Percentiles rank a stretch among this genome's conserved stretches.
phyloP scores from a whole-genome alignment of 1,140 invertebrate genomes.

The Cryptotermes secundus region DNA sequence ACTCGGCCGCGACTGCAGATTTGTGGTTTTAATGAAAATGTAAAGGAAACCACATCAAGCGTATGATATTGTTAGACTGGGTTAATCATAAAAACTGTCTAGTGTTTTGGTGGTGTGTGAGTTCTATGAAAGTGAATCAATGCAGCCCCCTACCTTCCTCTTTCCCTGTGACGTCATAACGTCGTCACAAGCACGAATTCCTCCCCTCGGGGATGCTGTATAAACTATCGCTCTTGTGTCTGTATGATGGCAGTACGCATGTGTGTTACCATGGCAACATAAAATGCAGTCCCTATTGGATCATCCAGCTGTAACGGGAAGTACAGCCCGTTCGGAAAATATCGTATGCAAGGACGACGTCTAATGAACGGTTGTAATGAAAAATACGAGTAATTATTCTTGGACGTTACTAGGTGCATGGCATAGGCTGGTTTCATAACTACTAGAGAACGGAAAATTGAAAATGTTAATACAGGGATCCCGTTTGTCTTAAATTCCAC shows the following conservation, averaged over 20 bases:
- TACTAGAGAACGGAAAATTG: too few relatives aligned
- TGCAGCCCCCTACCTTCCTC: neutral
- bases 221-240: neutral
- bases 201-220: neutral
- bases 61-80: too few relatives aligned
- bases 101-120: neutral
- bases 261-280: constrained; percentile 4
- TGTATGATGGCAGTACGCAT: neutral
- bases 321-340: neutral
- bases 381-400: too few relatives aligned
- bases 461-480: too few relatives aligned
- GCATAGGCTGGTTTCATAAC: too few relatives aligned
- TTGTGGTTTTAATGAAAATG: too few relatives aligned
- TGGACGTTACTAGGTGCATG: too few relatives aligned
- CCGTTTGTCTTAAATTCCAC: too few relatives aligned
- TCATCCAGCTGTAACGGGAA: neutral
- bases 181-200: neutral
- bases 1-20: too few relatives aligned
- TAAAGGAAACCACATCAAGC: too few relatives aligned
- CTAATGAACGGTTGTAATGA: too few relatives aligned
- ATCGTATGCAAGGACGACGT: neutral
- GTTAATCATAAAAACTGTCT: neutral
- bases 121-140: neutral
- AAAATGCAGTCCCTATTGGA: neutral
- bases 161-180: neutral